Evolutionary conservation across 1,140 invertebrate species (phyloP).

Genomic region (Octopus sinensis): DNA sequence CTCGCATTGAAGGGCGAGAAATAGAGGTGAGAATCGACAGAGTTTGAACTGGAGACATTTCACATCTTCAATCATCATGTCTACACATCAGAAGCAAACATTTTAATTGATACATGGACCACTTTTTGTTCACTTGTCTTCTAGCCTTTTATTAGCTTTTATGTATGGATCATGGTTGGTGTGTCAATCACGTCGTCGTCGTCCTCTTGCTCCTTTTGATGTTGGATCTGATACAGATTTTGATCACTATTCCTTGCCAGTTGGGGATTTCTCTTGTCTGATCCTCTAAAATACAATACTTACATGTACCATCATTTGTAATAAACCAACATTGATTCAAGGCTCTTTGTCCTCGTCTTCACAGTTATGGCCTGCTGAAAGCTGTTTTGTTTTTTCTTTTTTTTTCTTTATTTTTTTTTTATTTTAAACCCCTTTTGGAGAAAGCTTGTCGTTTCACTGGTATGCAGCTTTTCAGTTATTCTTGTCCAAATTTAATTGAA

Average conservation of each 20-base stretch:
- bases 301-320: conserved; percentile 11
- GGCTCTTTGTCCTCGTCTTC: neutral
- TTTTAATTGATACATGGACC: conserved; percentile 7
- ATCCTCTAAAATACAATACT: neutral
- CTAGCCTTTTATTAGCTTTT: conserved; percentile 11
- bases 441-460: neutral
- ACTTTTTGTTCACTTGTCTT: conserved; percentile 8
- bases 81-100: conserved; percentile 3
- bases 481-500: neutral
- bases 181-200: conserved; percentile 13
- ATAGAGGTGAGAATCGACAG: conserved; percentile 15
- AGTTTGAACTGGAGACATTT: conserved; percentile 7
- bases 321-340: conserved; percentile 1
- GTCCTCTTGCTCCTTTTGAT: neutral
- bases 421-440: neutral
- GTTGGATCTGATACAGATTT: conserved; percentile 14
- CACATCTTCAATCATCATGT: conserved; percentile 14
- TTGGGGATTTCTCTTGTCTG: conserved; percentile 9
- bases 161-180: conserved; percentile 11
- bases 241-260: conserved; percentile 10
- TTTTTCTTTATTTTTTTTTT: neutral
- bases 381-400: conserved; percentile 2
- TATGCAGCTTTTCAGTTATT: conserved; percentile 6
- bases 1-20: conserved; percentile 14
- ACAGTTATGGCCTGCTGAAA: conserved; percentile 9